phyloP scores from a whole-genome alignment of 2,797 vertebrate species.

The Mormyrops boulengeri region DNA sequence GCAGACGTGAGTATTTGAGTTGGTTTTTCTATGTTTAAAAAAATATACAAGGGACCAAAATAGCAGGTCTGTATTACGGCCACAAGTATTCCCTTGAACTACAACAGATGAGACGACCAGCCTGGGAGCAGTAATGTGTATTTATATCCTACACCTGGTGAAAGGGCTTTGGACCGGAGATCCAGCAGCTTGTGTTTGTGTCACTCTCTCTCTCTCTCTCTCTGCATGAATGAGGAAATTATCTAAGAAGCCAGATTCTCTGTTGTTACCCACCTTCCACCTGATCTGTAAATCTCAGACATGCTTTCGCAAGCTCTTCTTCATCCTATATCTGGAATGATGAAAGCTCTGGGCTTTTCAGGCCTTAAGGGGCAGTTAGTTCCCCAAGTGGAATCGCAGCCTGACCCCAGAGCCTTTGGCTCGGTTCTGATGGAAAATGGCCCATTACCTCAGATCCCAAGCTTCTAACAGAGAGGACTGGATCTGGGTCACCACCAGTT shows the following conservation, averaged over 20 bases:
- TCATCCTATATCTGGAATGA: background rate
- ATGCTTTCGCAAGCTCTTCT: background rate
- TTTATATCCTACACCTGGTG: constrained; percentile 37
- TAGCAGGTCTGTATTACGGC: background rate
- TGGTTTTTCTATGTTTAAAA: background rate
- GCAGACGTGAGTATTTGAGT: background rate
- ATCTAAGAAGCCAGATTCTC: background rate
- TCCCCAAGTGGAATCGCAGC: background rate
- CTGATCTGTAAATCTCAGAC: background rate
- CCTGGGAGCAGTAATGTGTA: constrained; percentile 25
- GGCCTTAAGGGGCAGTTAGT: background rate
- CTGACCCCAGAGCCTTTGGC: background rate
- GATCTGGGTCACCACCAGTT: background rate
- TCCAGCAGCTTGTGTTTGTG: background rate
- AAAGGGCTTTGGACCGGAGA: background rate
- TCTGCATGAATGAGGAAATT: constrained; percentile 1
- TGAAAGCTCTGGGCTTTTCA: background rate
- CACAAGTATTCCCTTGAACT: background rate
- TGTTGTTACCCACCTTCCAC: background rate
- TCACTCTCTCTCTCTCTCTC: background rate
- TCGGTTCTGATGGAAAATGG: background rate
- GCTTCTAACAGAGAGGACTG: background rate
- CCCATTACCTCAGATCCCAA: background rate
- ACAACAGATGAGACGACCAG: constrained; percentile 16
- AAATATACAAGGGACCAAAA: background rate